These are phyloP conservation scores for Zaprionus africanus DNA, from an alignment of 1,140 invertebrate genomes.

Conservation along the genomic window DNA sequence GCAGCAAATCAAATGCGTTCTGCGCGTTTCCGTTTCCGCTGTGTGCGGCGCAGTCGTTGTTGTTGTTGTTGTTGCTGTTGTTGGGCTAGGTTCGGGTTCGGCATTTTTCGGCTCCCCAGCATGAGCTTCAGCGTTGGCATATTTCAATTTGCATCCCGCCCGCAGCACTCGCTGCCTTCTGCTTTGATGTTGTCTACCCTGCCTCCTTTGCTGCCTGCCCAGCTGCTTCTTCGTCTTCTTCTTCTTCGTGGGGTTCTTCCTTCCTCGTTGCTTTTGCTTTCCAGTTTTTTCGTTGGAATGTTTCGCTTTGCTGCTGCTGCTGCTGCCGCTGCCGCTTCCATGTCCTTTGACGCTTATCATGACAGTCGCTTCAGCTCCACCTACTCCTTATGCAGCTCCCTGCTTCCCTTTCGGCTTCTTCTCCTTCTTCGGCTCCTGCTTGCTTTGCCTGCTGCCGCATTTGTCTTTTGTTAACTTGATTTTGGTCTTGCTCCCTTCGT, in stretches of 20 bases:
- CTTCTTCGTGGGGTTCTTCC: background rate
- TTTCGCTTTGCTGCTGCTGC: slow-evolving; percentile 17
- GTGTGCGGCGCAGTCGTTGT: background rate
- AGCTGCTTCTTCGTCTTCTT: background rate
- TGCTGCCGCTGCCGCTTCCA: slow-evolving; percentile 32
- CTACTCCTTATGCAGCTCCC: background rate
- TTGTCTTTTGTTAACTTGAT: slow-evolving; percentile 71
- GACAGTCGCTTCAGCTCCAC: slow-evolving; percentile 19
- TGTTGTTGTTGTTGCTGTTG: slow-evolving; percentile 4
- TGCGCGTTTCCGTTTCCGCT: slow-evolving; percentile 63
- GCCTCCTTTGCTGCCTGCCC: background rate
- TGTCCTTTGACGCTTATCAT: slow-evolving; percentile 78
- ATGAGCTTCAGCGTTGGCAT: slow-evolving; percentile 37
- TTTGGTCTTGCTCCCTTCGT: slow-evolving; percentile 27
- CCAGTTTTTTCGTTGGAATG: slow-evolving; percentile 45
- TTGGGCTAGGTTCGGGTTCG: slow-evolving; percentile 60
- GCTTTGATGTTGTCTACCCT: slow-evolving; percentile 64
- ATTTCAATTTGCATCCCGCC: slow-evolving; percentile 77
- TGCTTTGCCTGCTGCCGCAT: slow-evolving; percentile 23
- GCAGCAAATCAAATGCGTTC: slow-evolving; percentile 74
- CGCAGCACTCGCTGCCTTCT: slow-evolving; percentile 76
- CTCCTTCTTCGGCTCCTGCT: too few relatives aligned
- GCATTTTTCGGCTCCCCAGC: slow-evolving; percentile 5
- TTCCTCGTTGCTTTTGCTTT: slow-evolving; percentile 6
- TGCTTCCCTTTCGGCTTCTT: background rate